Evolutionary conservation across 23 tunicate species (phyloP).

Genomic region (Styela clava): DNA sequence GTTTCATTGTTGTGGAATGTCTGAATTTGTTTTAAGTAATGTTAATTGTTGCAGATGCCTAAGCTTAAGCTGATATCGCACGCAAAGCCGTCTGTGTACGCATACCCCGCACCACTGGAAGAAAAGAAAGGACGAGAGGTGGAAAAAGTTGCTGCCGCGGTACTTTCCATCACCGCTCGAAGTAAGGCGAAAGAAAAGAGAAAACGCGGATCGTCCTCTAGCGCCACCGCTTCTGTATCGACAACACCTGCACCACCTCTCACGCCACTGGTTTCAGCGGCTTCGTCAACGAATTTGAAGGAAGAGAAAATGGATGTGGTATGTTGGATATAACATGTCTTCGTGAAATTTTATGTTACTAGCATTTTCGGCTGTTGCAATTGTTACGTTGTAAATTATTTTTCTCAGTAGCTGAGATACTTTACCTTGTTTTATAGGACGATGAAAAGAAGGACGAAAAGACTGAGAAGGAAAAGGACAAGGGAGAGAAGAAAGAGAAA

Average conservation of each 20-base stretch:
- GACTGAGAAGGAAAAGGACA: conserved; percentile 21
- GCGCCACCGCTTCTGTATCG: conserved; percentile 33
- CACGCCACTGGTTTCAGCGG: neutral
- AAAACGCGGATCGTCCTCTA: conserved; percentile 58
- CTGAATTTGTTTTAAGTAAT: too few relatives aligned
- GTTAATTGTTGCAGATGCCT: conserved; percentile 98
- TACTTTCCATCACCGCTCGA: conserved; percentile 87
- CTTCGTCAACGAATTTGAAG: conserved; percentile 24
- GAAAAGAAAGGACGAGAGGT: conserved; percentile 92
- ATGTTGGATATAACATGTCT: conserved; percentile 19
- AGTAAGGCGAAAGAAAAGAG: conserved; percentile 73
- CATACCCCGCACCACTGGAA: conserved; percentile 88
- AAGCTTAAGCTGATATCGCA: conserved; percentile 79
- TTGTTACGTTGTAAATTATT: neutral
- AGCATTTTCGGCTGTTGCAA: neutral
- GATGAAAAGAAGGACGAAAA: conserved; percentile 22
- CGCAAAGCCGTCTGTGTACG: conserved; percentile 83
- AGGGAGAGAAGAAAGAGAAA: conserved; percentile 47
- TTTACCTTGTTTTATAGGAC: conserved; percentile 3
- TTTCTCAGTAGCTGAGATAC: too few relatives aligned
- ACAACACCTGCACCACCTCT: conserved; percentile 10
- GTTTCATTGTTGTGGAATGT: too few relatives aligned
- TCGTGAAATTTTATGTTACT: neutral
- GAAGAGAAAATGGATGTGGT: conserved; percentile 97
- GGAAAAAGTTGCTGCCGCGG: conserved; percentile 96